Conservation (phyloP, 2,113 vertebrate species). For the Elephas maximus region DNA sequence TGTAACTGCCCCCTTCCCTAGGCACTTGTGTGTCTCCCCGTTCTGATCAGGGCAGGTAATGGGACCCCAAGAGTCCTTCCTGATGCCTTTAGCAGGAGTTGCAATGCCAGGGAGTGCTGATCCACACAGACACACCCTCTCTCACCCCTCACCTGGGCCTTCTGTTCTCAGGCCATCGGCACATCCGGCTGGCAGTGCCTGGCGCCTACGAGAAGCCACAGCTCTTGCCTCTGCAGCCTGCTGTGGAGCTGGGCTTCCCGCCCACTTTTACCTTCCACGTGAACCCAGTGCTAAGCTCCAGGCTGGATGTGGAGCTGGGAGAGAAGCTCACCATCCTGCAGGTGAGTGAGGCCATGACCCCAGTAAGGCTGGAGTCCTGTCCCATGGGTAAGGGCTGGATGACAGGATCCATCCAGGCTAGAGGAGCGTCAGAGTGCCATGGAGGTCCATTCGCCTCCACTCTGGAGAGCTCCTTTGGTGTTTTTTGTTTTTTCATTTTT, state of each 20-base stretch:
- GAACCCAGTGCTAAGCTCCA: constrained; percentile 84
- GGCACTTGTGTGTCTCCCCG: background rate
- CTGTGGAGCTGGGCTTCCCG: constrained; percentile 21
- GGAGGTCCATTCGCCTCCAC: background rate
- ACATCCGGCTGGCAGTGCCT: constrained; percentile 87
- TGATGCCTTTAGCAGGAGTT: background rate
- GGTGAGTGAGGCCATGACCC: constrained; percentile 73
- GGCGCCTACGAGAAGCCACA: constrained; percentile 89
- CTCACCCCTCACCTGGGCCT: background rate
- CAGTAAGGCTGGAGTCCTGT: background rate
- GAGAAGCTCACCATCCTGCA: constrained; percentile 85
- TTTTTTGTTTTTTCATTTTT: constrained; percentile 15
- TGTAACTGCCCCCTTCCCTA: background rate
- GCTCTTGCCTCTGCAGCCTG: constrained; percentile 76
- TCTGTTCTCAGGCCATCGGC: constrained; percentile 81
- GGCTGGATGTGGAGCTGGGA: constrained; percentile 84
- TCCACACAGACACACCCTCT: background rate
- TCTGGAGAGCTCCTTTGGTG: background rate
- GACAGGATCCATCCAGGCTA: no score
- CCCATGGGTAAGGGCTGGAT: accelerated
- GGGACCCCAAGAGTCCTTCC: background rate
- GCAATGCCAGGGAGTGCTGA: background rate
- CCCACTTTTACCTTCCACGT: constrained; percentile 87
- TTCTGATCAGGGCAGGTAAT: background rate
- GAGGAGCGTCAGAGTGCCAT: accelerated